Conservation (phyloP, 2,888 invertebrate species). For the Galeruca laticollis region DNA sequence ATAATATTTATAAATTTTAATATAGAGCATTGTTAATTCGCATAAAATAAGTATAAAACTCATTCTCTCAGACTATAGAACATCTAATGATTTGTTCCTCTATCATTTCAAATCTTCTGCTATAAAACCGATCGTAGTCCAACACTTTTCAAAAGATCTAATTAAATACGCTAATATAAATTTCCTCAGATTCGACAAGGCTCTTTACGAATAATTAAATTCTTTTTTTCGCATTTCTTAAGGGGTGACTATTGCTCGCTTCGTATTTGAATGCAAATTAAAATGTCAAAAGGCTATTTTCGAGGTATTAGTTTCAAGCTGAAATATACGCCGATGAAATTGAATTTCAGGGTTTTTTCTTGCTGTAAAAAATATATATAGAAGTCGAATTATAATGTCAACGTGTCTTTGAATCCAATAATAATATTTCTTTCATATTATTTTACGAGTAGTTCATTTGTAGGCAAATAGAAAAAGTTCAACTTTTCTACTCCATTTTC, state of each 20-base stretch:
- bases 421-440: too few relatives aligned
- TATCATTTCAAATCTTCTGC: too few relatives aligned
- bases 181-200: conserved; percentile 15
- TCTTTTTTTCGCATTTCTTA: conserved; percentile 9
- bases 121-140: background rate
- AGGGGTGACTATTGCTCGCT: conserved; percentile 1
- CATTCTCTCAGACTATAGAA: too few relatives aligned
- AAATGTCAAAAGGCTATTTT: conserved; percentile 10
- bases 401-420: too few relatives aligned
- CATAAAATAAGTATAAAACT: too few relatives aligned
- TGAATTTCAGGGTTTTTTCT: background rate
- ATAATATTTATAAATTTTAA: too few relatives aligned
- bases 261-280: conserved; percentile 16
- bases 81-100: too few relatives aligned
- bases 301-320: conserved; percentile 7
- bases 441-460: background rate
- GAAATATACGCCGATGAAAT: conserved; percentile 5
- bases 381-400: too few relatives aligned
- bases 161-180: conserved; percentile 9
- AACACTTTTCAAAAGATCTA: background rate
- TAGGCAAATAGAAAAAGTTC: conserved; percentile 17
- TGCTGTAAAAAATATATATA: too few relatives aligned
- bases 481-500: conserved; percentile 24
- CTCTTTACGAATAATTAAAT: conserved; percentile 11
- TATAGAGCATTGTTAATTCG: too few relatives aligned